These are phyloP conservation scores for Poicephalus gulielmi DNA, from an alignment of 2,113 vertebrate species.

Conservation along the genomic window DNA sequence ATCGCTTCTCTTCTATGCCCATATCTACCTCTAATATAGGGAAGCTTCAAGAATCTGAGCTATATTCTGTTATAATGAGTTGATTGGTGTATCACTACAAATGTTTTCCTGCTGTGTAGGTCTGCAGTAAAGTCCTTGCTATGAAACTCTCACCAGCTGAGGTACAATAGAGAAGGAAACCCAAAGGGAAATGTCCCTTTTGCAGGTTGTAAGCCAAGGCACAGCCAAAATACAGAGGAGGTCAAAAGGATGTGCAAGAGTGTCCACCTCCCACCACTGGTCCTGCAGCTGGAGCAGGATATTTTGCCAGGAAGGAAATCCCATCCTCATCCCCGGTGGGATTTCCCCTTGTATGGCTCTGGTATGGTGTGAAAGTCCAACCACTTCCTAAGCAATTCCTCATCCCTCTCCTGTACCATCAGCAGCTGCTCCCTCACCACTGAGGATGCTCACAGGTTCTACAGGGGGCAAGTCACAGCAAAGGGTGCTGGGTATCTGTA, in stretches of 20 bases:
- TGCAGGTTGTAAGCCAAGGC: background rate
- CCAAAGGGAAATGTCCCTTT: background rate
- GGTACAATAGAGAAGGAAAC: background rate
- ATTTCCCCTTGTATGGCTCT: background rate
- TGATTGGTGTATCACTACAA: background rate
- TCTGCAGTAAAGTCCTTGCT: background rate
- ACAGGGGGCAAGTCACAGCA: background rate
- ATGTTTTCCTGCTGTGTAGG: background rate
- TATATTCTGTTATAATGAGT: background rate
- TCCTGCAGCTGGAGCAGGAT: background rate
- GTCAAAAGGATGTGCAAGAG: background rate
- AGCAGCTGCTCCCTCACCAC: background rate
- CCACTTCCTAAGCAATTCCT: background rate
- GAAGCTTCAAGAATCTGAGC: background rate
- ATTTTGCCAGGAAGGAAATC: slow-evolving; percentile 13
- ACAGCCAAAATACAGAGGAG: background rate
- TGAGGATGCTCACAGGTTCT: background rate
- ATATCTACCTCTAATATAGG: background rate
- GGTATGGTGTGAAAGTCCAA: background rate
- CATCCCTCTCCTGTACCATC: background rate
- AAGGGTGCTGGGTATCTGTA: background rate
- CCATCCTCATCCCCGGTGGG: background rate
- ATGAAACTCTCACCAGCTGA: background rate
- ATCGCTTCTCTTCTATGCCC: background rate
- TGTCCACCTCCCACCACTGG: background rate